Conservation (phyloP, 2,113 vertebrate species). For the Xyliphius kryptos region DNA sequence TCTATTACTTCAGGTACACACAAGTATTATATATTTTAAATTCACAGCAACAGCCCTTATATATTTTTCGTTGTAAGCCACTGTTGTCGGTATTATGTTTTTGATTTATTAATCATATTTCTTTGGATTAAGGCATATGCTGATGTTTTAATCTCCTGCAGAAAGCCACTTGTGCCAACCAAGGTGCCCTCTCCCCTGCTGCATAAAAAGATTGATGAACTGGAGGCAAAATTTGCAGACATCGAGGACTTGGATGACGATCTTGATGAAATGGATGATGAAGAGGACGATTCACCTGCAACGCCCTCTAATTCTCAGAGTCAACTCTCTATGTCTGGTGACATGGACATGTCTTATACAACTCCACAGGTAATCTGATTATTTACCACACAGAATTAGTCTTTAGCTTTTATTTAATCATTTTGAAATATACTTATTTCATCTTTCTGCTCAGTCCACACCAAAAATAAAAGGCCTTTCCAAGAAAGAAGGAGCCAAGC, state of each 20-base stretch:
- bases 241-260: slow-evolving; percentile 82
- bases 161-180: slow-evolving; percentile 89
- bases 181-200: slow-evolving; percentile 92
- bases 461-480: slow-evolving; percentile 88
- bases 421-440: too few relatives aligned
- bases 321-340: slow-evolving; percentile 76
- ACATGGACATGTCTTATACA: slow-evolving; percentile 87
- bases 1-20: slow-evolving; percentile 92
- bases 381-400: too few relatives aligned
- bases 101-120: not conserved
- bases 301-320: slow-evolving; percentile 84
- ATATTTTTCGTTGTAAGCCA: too few relatives aligned
- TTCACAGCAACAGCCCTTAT: not conserved
- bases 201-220: slow-evolving; percentile 92
- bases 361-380: slow-evolving; percentile 78
- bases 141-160: slow-evolving; percentile 40
- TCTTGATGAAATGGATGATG: slow-evolving; percentile 89
- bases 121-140: not conserved
- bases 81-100: not conserved
- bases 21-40: not conserved
- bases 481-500: slow-evolving; percentile 94
- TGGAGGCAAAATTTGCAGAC: slow-evolving; percentile 94
- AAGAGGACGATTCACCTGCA: slow-evolving; percentile 79
- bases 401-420: too few relatives aligned
- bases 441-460: slow-evolving; percentile 72